Evolutionary conservation across 2,113 vertebrate species (phyloP), one percentile per base, ranked within the genome.

Genomic region (Atractosteus spatula): DNA sequence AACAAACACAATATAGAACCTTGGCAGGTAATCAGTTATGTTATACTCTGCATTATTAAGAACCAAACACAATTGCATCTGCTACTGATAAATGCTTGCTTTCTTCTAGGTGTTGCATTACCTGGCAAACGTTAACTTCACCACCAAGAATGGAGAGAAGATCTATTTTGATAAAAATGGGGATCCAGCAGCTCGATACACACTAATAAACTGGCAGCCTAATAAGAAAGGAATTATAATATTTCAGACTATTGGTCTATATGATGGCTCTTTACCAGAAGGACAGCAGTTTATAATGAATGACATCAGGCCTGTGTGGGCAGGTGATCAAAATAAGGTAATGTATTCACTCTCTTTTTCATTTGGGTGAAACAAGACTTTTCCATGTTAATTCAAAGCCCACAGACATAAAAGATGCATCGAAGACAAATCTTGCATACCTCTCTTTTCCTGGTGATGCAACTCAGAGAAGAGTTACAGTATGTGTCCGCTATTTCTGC

Each of bases 91-190:
- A n/a, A 16, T 59, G 8, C 5, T 5, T 16, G n/a, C 7, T 69
- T 69, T 41, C 62, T 29, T 73, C 4, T 8, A 66, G 64, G 14
- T 64, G 8, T 17, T 72, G 14, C 71, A 72, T 55, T 72, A 72
- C 44, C n/a, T 72, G 45, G 29, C 51, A 54, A 62, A n/a, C 8
- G 62, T 72, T 43, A 65, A 66, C 55, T 72, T 72, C 42, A 72
- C 64, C 12, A 54, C 45, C 11, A 72, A 13, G 29, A 54, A 13
- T 54, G 62, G 64, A 10, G 71, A 64, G 51, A 72, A 16, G 8
- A 17, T 64, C n/a, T 16, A 64, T 66, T 72, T 72, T 55, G 62
- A 72, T 66, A 54, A 64, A 17, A 66, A 54, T 43, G 62, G 64
- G 8, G 61, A 72, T 61, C 69, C 69, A 43, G 55, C n/a, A 55